Percentiles rank a stretch among this genome's conserved stretches.
phyloP scores from a whole-genome alignment of 2,888 invertebrate genomes.

The Eremobia ochroleuca region DNA sequence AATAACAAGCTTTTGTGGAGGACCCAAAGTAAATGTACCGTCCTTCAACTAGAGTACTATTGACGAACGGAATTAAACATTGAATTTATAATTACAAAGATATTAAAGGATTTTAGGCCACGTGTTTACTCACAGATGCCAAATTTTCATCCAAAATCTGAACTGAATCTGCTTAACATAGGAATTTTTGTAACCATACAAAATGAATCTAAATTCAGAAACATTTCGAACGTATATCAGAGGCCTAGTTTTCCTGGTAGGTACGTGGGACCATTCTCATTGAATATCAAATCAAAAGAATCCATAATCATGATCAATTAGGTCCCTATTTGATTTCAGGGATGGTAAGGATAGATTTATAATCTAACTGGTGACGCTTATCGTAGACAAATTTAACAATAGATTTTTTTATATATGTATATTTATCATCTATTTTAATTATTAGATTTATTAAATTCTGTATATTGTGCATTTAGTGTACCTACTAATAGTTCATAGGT shows the following conservation, averaged over 20 bases:
- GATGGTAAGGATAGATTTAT: conserved; percentile 82
- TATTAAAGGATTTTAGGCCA: conserved; percentile 72
- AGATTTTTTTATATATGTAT: conserved; percentile 82
- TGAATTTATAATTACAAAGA: conserved; percentile 71
- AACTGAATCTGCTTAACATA: conserved; percentile 62
- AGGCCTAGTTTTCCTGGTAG: conserved; percentile 85
- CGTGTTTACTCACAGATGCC: conserved; percentile 76
- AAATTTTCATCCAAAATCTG: conserved; percentile 69
- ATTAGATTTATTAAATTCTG: conserved; percentile 82
- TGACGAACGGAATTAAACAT: conserved; percentile 66
- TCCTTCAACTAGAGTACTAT: conserved; percentile 80
- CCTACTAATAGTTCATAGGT: conserved; percentile 72
- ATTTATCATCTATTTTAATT: conserved; percentile 85
- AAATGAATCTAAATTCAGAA: conserved; percentile 45
- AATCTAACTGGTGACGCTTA: conserved; percentile 90
- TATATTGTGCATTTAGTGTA: conserved; percentile 87
- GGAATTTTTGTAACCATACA: conserved; percentile 61
- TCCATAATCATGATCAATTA: conserved; percentile 86
- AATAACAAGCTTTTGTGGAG: conserved; percentile 71
- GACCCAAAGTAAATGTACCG: conserved; percentile 82
- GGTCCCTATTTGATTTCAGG: conserved; percentile 84
- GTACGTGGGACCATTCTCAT: conserved; percentile 89
- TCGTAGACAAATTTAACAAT: conserved; percentile 84
- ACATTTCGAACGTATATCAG: conserved; percentile 70
- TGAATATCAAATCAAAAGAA: conserved; percentile 85